phyloP scores from a whole-genome alignment of 2,888 invertebrate species.

The Hirtodrosophila confusa region DNA sequence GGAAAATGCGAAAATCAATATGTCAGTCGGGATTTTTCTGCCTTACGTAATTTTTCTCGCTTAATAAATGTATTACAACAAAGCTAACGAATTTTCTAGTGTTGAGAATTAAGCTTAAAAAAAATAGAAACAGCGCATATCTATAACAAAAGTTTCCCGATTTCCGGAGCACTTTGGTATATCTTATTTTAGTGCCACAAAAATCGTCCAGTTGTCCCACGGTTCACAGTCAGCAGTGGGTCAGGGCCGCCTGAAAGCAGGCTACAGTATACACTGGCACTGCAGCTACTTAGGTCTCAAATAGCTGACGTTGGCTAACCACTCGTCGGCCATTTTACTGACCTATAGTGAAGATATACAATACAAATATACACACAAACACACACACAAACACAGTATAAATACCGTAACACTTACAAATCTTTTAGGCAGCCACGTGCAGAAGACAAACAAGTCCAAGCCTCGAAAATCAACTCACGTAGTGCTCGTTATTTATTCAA shows the following conservation, averaged over 20 bases:
- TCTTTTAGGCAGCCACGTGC: constrained; percentile 50
- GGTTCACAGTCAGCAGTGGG: constrained; percentile 31
- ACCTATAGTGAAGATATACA: constrained; percentile 18
- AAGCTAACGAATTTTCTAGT: too few relatives aligned
- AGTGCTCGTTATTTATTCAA: constrained; percentile 65
- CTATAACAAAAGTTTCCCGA: too few relatives aligned
- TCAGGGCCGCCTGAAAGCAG: constrained; percentile 57
- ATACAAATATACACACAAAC: constrained; percentile 7
- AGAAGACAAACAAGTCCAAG: constrained; percentile 51
- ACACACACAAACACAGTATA: constrained; percentile 12
- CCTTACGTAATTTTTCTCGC: too few relatives aligned
- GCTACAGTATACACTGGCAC: constrained; percentile 30
- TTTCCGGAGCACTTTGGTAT: too few relatives aligned
- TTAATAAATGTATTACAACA: too few relatives aligned
- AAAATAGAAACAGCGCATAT: too few relatives aligned
- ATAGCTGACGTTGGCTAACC: constrained; percentile 41
- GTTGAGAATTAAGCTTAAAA: too few relatives aligned
- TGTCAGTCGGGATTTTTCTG: too few relatives aligned
- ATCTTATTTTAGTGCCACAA: too few relatives aligned
- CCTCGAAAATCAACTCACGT: constrained; percentile 69
- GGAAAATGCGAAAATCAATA: too few relatives aligned
- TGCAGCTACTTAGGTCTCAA: constrained; percentile 44
- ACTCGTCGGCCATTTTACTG: constrained; percentile 33
- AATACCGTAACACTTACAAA: constrained; percentile 27
- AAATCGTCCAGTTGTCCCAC: too few relatives aligned